phyloP scores from a whole-genome alignment of 2,888 invertebrate species.

The Hedya salicella region DNA sequence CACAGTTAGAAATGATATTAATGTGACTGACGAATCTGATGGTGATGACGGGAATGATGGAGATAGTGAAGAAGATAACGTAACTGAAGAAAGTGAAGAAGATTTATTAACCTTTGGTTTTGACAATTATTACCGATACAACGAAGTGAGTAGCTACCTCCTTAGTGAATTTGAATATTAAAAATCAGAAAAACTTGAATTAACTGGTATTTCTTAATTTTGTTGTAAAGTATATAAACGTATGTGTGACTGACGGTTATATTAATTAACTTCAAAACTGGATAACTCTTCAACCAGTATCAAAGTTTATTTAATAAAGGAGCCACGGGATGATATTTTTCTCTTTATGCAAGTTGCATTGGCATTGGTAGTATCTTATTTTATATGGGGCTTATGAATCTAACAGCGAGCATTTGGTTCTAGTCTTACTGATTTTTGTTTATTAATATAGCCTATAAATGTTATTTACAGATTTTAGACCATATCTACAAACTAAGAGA shows the following conservation, averaged over 20 bases:
- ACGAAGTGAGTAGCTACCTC: constrained; percentile 57
- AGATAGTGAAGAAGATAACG: constrained; percentile 11
- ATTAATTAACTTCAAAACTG: too few species aligned
- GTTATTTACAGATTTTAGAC: constrained; percentile 63
- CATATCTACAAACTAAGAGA: constrained; percentile 57
- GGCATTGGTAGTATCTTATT: too few species aligned
- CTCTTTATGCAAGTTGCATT: too few species aligned
- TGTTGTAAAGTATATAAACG: too few species aligned
- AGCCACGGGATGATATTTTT: too few species aligned
- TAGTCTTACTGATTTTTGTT: too few species aligned
- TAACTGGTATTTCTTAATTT: too few species aligned
- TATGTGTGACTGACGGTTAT: too few species aligned
- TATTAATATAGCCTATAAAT: too few species aligned
- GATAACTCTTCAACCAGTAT: neutral
- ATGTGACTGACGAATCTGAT: neutral
- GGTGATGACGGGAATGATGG: neutral
- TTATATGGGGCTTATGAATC: too few species aligned
- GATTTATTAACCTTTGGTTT: constrained; percentile 54
- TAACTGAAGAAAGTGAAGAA: constrained; percentile 19
- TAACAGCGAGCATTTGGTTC: too few species aligned
- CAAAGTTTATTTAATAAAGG: too few species aligned
- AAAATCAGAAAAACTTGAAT: neutral
- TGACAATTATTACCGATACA: constrained; percentile 63
- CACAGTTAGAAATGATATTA: constrained; percentile 2
- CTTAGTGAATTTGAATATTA: neutral